Percentiles rank a stretch among this genome's conserved stretches.
phyloP scores from a whole-genome alignment of 2,113 vertebrate genomes.

The Neomonachus schauinslandi region DNA sequence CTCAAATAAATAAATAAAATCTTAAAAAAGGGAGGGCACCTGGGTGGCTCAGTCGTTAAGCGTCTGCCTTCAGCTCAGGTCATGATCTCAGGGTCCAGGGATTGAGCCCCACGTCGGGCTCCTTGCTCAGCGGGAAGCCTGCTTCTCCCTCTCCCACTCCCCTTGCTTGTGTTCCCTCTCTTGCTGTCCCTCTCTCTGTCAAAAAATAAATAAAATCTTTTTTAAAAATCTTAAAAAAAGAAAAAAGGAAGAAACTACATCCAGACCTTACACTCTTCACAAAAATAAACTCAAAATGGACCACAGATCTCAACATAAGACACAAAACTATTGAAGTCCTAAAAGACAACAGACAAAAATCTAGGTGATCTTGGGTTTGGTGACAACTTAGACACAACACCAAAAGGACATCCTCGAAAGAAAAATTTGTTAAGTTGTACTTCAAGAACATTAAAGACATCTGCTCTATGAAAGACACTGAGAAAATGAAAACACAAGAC shows the following conservation, averaged over 20 bases:
- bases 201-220: no score
- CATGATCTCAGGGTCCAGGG: no score
- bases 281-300: not conserved
- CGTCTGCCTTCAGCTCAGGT: no score
- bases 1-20: no score
- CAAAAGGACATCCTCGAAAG: not conserved
- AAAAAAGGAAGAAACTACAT: not conserved
- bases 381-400: not conserved
- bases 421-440: not conserved
- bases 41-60: no score
- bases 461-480: not conserved
- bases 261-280: not conserved
- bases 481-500: not conserved
- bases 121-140: no score
- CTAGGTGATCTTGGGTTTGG: not conserved
- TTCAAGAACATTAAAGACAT: not conserved
- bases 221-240: not conserved
- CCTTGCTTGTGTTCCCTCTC: no score
- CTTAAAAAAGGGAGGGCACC: no score
- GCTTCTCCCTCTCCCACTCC: no score
- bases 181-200: no score
- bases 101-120: fast-evolving
- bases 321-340: not conserved
- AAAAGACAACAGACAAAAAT: not conserved
- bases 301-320: not conserved